Conservation (phyloP, 2,888 invertebrate species). For the Campaea margaritaria region DNA sequence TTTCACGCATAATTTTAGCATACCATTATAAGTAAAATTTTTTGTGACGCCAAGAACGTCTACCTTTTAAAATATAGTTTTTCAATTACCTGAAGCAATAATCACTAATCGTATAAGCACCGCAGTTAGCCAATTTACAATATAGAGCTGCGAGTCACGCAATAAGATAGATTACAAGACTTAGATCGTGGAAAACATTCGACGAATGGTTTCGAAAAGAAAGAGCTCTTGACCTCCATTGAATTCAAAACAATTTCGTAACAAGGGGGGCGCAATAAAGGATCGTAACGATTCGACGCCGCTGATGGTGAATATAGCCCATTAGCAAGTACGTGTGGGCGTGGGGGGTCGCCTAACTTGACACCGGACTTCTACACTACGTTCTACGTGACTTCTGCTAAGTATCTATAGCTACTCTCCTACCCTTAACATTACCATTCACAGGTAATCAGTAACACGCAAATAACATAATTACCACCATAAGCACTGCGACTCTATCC, state of each 20-base stretch:
- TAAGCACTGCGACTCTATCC: constrained; percentile 41
- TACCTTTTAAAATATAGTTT: background rate
- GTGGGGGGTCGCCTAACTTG: constrained; percentile 68
- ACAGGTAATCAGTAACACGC: constrained; percentile 37
- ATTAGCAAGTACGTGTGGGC: constrained; percentile 63
- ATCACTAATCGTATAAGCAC: constrained; percentile 10
- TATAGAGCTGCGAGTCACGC: constrained; percentile 22
- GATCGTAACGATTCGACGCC: constrained; percentile 51
- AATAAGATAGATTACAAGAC: constrained; percentile 29
- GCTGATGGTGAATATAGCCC: constrained; percentile 72
- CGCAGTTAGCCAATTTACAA: constrained; percentile 16
- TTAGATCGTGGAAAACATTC: constrained; percentile 22
- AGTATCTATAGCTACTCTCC: background rate
- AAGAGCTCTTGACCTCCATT: constrained; percentile 62
- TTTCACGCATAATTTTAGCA: background rate
- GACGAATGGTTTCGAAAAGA: constrained; percentile 46
- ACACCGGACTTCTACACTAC: constrained; percentile 43
- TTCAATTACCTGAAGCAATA: constrained; percentile 11
- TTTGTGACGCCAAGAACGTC: constrained; percentile 7
- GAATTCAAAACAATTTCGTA: constrained; percentile 62
- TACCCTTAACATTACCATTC: constrained; percentile 9
- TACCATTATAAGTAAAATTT: background rate
- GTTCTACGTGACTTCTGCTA: constrained; percentile 43
- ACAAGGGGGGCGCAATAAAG: constrained; percentile 57
- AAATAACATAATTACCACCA: constrained; percentile 53